These are phyloP conservation scores for Ondatra zibethicus DNA, from an alignment of 2,113 vertebrate species.

Conservation along the genomic window DNA sequence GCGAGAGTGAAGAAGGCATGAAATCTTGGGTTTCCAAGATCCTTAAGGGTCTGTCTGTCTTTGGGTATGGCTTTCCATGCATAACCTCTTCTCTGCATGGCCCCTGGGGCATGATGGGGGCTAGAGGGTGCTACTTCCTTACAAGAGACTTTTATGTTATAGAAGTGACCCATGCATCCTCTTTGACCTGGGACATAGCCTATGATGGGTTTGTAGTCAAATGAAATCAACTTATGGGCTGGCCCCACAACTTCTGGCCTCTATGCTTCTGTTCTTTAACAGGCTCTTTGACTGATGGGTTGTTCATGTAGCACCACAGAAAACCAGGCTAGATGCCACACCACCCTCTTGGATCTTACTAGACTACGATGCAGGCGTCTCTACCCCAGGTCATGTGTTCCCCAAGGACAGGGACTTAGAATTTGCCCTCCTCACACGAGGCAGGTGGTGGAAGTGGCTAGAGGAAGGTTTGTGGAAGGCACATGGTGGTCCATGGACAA, in stretches of 20 bases:
- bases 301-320: not conserved
- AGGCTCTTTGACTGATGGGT: not conserved
- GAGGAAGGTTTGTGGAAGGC: too few relatives aligned
- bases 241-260: not conserved
- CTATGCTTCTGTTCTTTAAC: not conserved
- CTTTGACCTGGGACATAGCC: not conserved
- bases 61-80: not conserved
- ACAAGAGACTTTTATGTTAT: not conserved
- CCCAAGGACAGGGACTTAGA: not conserved
- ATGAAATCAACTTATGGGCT: not conserved
- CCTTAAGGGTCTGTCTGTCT: not conserved
- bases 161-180: accelerated
- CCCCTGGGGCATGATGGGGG: too few relatives aligned
- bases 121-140: not conserved
- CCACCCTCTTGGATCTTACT: not conserved
- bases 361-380: not conserved
- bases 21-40: not conserved
- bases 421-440: not conserved
- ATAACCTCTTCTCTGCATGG: not conserved
- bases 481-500: too few relatives aligned
- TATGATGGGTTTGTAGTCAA: not conserved
- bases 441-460: too few relatives aligned
- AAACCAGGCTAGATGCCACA: not conserved
- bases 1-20: not conserved
- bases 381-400: not conserved